These are phyloP conservation scores for Felis catus DNA, from an alignment of 2,113 vertebrate species.

Conservation along the genomic window DNA sequence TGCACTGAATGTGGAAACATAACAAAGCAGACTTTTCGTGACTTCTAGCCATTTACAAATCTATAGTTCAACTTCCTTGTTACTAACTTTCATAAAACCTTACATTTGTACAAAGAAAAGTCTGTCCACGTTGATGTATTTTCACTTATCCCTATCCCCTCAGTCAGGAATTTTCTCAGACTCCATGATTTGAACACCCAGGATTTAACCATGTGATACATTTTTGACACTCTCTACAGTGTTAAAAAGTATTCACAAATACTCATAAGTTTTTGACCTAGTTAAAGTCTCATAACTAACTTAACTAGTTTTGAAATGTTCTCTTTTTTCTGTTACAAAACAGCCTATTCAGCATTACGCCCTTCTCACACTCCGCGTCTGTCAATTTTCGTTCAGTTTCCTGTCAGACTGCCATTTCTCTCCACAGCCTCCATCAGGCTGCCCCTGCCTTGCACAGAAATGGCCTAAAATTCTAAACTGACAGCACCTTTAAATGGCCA, in stretches of 20 bases:
- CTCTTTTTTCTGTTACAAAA: constrained; percentile 37
- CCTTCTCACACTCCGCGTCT: neutral
- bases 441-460: neutral
- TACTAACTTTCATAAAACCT: neutral
- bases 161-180: neutral
- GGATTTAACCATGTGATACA: neutral
- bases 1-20: neutral
- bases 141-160: neutral
- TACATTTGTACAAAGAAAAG: neutral
- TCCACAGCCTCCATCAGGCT: neutral
- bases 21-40: neutral
- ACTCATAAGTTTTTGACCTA: constrained; percentile 44
- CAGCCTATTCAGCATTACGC: neutral
- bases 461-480: constrained; percentile 25
- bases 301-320: constrained; percentile 64
- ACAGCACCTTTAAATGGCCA: neutral
- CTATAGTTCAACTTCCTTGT: neutral
- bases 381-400: constrained; percentile 24
- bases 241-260: constrained; percentile 42
- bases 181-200: neutral
- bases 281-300: constrained; percentile 52
- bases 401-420: constrained; percentile 18
- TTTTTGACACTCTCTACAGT: neutral
- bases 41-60: neutral
- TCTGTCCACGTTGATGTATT: neutral